Conservation (phyloP, 2,113 vertebrate species). For the Limanda limanda region DNA sequence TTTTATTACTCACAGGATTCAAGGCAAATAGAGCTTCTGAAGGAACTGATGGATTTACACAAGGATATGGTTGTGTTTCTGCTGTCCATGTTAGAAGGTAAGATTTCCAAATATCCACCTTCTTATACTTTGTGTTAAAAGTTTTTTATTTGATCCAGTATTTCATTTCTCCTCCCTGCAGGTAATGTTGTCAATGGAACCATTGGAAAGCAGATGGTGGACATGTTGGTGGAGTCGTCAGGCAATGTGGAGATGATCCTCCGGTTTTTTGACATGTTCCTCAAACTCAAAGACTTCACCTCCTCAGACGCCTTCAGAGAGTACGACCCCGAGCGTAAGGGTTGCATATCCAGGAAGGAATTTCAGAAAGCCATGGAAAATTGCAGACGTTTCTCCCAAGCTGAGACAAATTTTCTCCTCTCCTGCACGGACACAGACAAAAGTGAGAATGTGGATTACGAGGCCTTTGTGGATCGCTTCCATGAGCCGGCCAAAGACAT, state of each 20-base stretch:
- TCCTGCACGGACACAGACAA: conserved; percentile 89
- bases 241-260: conserved; percentile 97
- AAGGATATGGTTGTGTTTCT: conserved; percentile 99
- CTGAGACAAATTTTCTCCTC: conserved; percentile 90
- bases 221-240: conserved; percentile 96
- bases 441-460: conserved; percentile 91
- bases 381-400: conserved; percentile 89
- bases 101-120: not conserved
- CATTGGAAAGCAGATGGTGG: conserved; percentile 98
- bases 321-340: conserved; percentile 91
- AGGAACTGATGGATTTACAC: conserved; percentile 95
- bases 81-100: conserved; percentile 97
- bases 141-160: not conserved
- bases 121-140: not conserved
- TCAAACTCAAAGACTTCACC: conserved; percentile 94
- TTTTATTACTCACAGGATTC: conserved; percentile 85
- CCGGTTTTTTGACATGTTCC: conserved; percentile 97
- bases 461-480: conserved; percentile 92
- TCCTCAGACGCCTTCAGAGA: conserved; percentile 92
- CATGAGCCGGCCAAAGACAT: conserved; percentile 97
- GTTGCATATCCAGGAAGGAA: conserved; percentile 91
- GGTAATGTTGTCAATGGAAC: conserved; percentile 96
- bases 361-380: conserved; percentile 96
- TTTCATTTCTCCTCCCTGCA: conserved; percentile 56
- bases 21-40: conserved; percentile 93